phyloP scores from a whole-genome alignment of 2,113 vertebrate species.

The Halcyon malimbica region DNA sequence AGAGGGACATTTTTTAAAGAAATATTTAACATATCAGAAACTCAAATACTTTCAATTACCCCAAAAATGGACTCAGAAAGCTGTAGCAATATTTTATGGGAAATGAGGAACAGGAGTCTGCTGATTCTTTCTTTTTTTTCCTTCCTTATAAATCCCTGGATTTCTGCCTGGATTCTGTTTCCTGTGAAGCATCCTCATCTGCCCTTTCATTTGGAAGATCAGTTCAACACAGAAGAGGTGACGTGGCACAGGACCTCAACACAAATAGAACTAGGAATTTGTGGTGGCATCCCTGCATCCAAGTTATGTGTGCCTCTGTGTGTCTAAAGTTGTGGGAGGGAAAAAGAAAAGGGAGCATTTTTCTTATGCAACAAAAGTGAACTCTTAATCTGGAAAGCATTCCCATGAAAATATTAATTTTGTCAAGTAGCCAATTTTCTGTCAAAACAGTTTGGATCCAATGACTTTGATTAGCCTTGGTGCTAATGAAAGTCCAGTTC shows the following conservation, averaged over 20 bases:
- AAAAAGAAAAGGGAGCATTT: background rate
- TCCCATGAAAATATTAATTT: background rate
- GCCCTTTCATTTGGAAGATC: background rate
- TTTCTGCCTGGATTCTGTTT: background rate
- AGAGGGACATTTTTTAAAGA: background rate
- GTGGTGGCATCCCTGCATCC: background rate
- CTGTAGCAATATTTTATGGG: background rate
- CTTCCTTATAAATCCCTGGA: background rate
- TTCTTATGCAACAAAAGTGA: background rate
- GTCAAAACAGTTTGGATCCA: background rate
- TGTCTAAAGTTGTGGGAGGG: background rate
- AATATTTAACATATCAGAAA: background rate
- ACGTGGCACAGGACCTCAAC: background rate
- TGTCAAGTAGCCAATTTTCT: background rate
- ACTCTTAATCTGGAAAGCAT: background rate
- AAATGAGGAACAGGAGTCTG: background rate
- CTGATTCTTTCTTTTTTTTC: background rate
- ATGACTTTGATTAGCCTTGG: background rate
- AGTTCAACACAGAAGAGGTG: background rate
- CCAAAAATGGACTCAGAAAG: background rate
- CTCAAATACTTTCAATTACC: background rate
- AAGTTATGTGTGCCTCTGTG: no score
- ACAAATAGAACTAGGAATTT: background rate
- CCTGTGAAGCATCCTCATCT: background rate
- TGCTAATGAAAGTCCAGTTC: constrained; percentile 6